These are phyloP conservation scores for Rhinichthys klamathensis DNA, from an alignment of 2,113 vertebrate species.

Conservation along the genomic window DNA sequence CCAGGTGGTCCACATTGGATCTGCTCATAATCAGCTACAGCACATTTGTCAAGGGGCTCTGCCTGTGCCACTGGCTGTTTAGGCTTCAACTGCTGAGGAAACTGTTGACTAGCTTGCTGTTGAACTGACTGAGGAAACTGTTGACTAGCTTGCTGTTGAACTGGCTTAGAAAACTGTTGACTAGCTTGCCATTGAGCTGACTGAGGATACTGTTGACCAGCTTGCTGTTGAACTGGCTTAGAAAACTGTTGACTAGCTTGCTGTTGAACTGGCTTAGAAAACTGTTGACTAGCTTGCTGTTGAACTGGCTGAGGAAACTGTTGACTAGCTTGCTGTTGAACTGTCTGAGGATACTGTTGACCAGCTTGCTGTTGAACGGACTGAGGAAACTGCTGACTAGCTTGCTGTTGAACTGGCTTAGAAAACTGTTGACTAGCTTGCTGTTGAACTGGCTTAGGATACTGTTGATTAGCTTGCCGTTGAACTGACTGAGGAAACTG, in stretches of 20 bases:
- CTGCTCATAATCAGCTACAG: slow-evolving; percentile 58
- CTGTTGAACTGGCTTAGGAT: too few relatives aligned
- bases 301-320: too few relatives aligned
- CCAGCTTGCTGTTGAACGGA: not conserved
- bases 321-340: not conserved
- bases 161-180: not conserved
- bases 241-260: not conserved
- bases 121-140: not conserved
- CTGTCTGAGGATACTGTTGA: too few relatives aligned
- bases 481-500: too few relatives aligned
- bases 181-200: not conserved
- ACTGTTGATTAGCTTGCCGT: too few relatives aligned
- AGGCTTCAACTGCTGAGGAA: slow-evolving; percentile 11
- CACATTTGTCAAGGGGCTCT: slow-evolving; percentile 57
- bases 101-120: not conserved
- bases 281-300: not conserved
- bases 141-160: not conserved
- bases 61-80: not conserved
- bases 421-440: too few relatives aligned
- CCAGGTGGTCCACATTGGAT: slow-evolving; percentile 66
- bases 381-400: not conserved
- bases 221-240: not conserved
- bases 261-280: not conserved
- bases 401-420: not conserved
- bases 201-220: too few relatives aligned